These are phyloP conservation scores for Palloptera scutellata DNA, from an alignment of 2,888 invertebrate species.

Conservation along the genomic window DNA sequence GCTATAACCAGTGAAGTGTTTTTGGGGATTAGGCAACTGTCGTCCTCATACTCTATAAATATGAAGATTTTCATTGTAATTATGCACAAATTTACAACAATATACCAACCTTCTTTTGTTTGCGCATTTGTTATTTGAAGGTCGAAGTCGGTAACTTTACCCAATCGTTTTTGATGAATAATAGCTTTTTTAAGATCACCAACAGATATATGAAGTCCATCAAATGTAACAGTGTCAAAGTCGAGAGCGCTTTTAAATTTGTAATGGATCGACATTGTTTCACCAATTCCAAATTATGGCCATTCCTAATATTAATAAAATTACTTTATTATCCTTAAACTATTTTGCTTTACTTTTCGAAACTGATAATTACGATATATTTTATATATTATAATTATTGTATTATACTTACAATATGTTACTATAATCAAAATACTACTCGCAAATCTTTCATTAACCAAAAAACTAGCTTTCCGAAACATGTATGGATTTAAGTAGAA, in stretches of 20 bases:
- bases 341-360: too few relatives aligned
- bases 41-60: slow-evolving; percentile 85
- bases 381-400: too few relatives aligned
- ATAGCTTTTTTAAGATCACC: slow-evolving; percentile 95
- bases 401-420: too few relatives aligned
- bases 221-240: slow-evolving; percentile 95
- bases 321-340: too few relatives aligned
- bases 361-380: too few relatives aligned
- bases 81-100: background rate
- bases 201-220: slow-evolving; percentile 95
- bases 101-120: slow-evolving; percentile 85
- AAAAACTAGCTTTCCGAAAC: too few relatives aligned
- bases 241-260: slow-evolving; percentile 97
- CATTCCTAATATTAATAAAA: background rate
- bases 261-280: slow-evolving; percentile 92
- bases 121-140: slow-evolving; percentile 96
- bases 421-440: too few relatives aligned
- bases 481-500: too few relatives aligned
- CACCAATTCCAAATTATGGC: background rate
- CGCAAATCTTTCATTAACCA: too few relatives aligned
- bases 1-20: slow-evolving; percentile 96
- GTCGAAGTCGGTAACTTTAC: slow-evolving; percentile 94
- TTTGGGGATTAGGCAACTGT: slow-evolving; percentile 91
- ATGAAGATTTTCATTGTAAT: slow-evolving; percentile 2
- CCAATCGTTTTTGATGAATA: slow-evolving; percentile 92